These are phyloP conservation scores for Saccostrea echinata DNA, from an alignment of 1,140 invertebrate genomes.

Conservation along the genomic window DNA sequence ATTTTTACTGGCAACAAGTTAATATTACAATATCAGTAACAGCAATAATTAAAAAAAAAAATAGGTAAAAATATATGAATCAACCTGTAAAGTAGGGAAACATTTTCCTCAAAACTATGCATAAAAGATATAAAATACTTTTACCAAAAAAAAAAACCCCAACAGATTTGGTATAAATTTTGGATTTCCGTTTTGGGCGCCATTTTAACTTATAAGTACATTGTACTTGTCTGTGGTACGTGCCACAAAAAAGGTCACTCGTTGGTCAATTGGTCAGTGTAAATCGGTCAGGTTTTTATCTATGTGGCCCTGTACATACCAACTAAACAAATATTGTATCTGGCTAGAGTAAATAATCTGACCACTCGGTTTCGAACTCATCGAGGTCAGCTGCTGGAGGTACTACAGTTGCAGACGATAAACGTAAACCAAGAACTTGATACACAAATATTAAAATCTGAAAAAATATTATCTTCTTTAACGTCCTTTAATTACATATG, in stretches of 20 bases:
- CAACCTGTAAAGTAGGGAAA: not conserved
- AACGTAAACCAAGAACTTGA: not conserved
- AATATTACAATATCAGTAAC: not conserved
- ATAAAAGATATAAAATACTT: not conserved
- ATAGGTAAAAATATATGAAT: not conserved
- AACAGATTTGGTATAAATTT: not conserved
- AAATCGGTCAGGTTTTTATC: conserved; percentile 34
- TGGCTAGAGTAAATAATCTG: conserved; percentile 24
- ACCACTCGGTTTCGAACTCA: not conserved
- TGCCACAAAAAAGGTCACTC: conserved; percentile 17
- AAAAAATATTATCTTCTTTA: not conserved
- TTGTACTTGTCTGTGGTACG: not conserved
- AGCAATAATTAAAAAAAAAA: not conserved
- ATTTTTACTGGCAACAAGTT: no score
- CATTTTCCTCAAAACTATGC: not conserved
- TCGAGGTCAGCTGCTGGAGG: not conserved
- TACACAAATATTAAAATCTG: not conserved
- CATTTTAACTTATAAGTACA: conserved; percentile 13
- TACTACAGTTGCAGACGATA: not conserved
- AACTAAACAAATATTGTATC: conserved; percentile 39
- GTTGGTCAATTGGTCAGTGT: conserved; percentile 26
- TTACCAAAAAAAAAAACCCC: not conserved
- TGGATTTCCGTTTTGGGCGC: conserved; percentile 18
- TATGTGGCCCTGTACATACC: conserved; percentile 21
- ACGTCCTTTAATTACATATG: not conserved